A percentile compares a stretch with the other conserved stretches of the same genome.
These are phyloP conservation scores for Stichodactyla mertensii DNA, from an alignment of 64 coral and sea anemone genomes.

Conservation along the genomic window DNA sequence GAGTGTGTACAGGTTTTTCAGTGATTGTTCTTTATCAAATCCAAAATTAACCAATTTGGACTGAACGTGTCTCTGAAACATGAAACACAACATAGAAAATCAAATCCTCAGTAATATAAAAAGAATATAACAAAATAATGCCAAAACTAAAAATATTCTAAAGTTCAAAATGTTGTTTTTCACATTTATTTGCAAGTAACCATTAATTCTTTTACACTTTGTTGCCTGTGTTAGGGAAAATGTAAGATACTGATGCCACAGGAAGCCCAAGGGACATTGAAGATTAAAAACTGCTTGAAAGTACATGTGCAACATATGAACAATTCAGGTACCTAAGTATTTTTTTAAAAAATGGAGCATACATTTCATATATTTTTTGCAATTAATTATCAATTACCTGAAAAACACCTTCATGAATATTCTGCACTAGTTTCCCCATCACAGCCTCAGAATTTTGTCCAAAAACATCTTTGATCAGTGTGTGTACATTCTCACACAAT, in stretches of 20 bases:
- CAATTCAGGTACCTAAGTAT: too few relatives aligned
- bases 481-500: slow-evolving; percentile 79
- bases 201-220: background rate
- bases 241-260: too few relatives aligned
- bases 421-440: slow-evolving; percentile 97
- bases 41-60: slow-evolving; percentile 46
- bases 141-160: background rate
- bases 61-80: slow-evolving; percentile 63
- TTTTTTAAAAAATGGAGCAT: too few relatives aligned
- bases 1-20: slow-evolving; percentile 66
- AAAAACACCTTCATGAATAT: slow-evolving; percentile 82
- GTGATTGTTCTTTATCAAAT: slow-evolving; percentile 74
- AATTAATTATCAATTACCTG: slow-evolving; percentile 48
- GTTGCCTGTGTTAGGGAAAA: too few relatives aligned
- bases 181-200: background rate
- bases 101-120: too few relatives aligned
- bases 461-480: slow-evolving; percentile 83
- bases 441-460: slow-evolving; percentile 88
- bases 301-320: too few relatives aligned
- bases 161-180: background rate
- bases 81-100: background rate
- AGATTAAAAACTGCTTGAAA: too few relatives aligned
- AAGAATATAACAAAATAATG: too few relatives aligned
- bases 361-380: too few relatives aligned
- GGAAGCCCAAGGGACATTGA: too few relatives aligned